Evolutionary conservation across 2,888 invertebrate genomes (phyloP), one percentile per base, ranked within the genome.

Genomic region (Pyrrhia umbra): DNA sequence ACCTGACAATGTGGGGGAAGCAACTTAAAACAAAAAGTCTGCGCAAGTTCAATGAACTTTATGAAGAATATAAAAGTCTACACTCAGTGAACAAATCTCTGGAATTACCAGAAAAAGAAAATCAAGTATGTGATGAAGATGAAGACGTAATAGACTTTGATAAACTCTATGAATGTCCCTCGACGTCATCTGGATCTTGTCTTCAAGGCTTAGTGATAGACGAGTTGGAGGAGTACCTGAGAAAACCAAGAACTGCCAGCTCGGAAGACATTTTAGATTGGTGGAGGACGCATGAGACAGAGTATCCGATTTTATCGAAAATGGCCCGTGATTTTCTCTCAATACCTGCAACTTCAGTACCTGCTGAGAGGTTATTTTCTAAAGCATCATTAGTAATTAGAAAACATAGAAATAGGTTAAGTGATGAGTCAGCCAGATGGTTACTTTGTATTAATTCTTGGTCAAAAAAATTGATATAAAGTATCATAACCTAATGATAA

Each of bases 1-100:
- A 72, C 68, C 55, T 72, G 65, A 75, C 71, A 72, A 57, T 69
- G 50, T 72, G 75, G 72, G 68, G 68, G 60, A 68, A 70, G 63
- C 68, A 75, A 67, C 47, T 71, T 64, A 67, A 67, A 66, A 69
- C 66, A 68, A 61, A 75, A 71, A 71, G 71, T 54, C 60, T 64
- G 61, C 64, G 66, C 39, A 39, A 60, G 46, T 60, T 60, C 46
- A 68, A 68, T 62, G 65, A 72, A 68, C 61, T 68, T 62, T 63
- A 71, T 65, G 46, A 58, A 69, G 61, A 69, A 57, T 61, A 63
- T 66, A 60, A 65, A 65, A 66, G 63, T 63, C 63, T 66, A 70
- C 63, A 70, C 66, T 66, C 52, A 63, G 43, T 66, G 66, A 60
- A 61, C 55, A 72, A 67, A 68, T 71, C 64, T 67, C 71, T 67